phyloP scores from a whole-genome alignment of 2,797 vertebrate species.

The Cyprinella venusta region DNA sequence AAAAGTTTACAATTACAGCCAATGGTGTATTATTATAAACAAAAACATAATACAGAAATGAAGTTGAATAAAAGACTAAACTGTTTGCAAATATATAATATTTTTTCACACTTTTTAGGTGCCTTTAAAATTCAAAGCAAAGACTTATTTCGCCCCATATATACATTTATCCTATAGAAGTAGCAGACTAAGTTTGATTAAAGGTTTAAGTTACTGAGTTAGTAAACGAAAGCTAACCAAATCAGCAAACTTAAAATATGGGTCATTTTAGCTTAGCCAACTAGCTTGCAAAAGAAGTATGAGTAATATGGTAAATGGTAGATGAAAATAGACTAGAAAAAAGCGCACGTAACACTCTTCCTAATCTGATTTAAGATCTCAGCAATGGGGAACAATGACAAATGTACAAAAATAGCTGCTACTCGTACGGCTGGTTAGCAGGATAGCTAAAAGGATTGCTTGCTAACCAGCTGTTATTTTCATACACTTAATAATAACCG shows the following conservation, averaged over 20 bases:
- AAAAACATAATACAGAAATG: background rate
- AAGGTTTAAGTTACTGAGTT: background rate
- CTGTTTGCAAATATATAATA: background rate
- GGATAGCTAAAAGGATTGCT: background rate
- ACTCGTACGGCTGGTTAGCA: background rate
- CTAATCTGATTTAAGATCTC: background rate
- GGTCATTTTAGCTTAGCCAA: constrained; percentile 32
- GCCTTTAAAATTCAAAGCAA: background rate
- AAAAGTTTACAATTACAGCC: background rate
- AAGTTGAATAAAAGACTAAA: background rate
- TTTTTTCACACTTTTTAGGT: background rate
- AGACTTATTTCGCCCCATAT: background rate
- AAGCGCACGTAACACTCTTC: background rate
- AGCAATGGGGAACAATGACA: background rate
- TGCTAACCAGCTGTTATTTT: constrained; percentile 36
- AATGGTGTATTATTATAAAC: background rate
- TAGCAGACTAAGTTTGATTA: background rate
- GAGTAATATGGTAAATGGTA: background rate
- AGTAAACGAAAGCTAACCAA: constrained; percentile 27
- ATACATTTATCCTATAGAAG: background rate
- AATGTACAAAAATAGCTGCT: background rate
- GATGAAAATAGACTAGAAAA: background rate
- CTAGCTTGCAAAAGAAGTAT: background rate
- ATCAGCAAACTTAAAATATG: constrained; percentile 39
- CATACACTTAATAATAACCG: too few relatives aligned